A percentile compares a stretch with the other conserved stretches of the same genome.
Conservation (phyloP, 2,113 vertebrate genomes). For the Empidonax traillii region DNA sequence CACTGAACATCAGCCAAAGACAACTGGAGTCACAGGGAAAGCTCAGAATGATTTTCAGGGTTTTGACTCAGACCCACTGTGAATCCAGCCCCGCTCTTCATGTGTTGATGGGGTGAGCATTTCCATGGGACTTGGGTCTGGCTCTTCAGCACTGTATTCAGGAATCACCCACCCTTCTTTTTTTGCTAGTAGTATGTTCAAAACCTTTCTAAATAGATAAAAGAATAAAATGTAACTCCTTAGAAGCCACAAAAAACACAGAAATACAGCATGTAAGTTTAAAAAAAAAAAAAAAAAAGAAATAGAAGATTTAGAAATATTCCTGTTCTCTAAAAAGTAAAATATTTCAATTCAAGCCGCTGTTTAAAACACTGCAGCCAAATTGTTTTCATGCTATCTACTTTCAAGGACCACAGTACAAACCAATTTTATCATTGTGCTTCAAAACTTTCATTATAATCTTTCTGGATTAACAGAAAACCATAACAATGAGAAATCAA, state of each 20-base stretch:
- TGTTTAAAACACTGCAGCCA: background rate
- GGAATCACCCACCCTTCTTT: background rate
- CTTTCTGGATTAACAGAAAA: background rate
- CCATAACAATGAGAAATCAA: background rate
- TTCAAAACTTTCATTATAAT: background rate
- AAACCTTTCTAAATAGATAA: background rate
- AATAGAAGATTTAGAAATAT: background rate
- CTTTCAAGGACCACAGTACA: background rate
- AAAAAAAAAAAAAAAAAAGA: background rate
- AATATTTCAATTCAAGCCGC: background rate
- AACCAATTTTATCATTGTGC: background rate
- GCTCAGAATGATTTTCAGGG: conserved; percentile 3
- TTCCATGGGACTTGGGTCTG: background rate
- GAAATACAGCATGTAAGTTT: background rate
- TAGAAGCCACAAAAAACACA: background rate
- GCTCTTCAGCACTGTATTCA: background rate
- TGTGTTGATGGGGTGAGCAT: background rate
- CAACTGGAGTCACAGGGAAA: conserved; percentile 24
- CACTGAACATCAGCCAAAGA: conserved; percentile 44
- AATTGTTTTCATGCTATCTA: background rate
- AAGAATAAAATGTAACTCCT: background rate
- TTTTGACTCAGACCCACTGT: conserved; percentile 20
- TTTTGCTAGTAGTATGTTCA: background rate
- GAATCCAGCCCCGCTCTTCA: background rate
- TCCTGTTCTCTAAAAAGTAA: background rate